Base-by-base conservation (phyloP, 2,888 invertebrate species). In the Cephus runcator region DNA sequence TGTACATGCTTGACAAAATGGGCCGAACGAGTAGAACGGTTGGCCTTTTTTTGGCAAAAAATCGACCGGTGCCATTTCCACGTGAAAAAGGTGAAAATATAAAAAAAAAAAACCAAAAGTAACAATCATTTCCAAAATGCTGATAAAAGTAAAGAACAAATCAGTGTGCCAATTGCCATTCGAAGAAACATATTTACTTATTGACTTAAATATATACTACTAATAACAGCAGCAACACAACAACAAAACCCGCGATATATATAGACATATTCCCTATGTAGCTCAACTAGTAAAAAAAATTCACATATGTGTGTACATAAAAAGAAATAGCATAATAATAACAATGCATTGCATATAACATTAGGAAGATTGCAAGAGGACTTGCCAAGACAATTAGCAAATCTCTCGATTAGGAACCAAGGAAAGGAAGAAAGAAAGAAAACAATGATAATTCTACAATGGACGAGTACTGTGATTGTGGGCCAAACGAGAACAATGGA, bases 231-330 rank as follows among this genome's bases (percentile, higher is more conserved):
- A 40, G 6, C 40, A 56, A 9, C 56, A 23, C 56, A 56, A 40
- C 23, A 56, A 56, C 23, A 56, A 56, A 56, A 56, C 9, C 23
- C 56, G 56, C 56, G 2, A 56, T 56, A 56, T 56, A 56, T 23
- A 56, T 40, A 40, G 4, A 40, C 6, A 40, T 56, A 56, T 56
- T 56, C 23, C 56, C 56, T 56, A 56, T 56, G 56, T 56, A 56
- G 56, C 56, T 23, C 56, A 56, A 9, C 23, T 56, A 56, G 56
- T 56, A 56, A 56, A 56, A 56, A 40, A 56, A 56, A 40, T 34
- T 71, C 34, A 34, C 33, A 78, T 76, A 73, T 73, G 69, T 76
- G 77, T 80, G 78, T 78, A 81, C 76, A 80, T 33, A 73, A 30
- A 69, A 69, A 77, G 11, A 40, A 75, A 35, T 77, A 75, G 33